phyloP scores from a whole-genome alignment of 2,888 invertebrate species.

The Volucella inanis region DNA sequence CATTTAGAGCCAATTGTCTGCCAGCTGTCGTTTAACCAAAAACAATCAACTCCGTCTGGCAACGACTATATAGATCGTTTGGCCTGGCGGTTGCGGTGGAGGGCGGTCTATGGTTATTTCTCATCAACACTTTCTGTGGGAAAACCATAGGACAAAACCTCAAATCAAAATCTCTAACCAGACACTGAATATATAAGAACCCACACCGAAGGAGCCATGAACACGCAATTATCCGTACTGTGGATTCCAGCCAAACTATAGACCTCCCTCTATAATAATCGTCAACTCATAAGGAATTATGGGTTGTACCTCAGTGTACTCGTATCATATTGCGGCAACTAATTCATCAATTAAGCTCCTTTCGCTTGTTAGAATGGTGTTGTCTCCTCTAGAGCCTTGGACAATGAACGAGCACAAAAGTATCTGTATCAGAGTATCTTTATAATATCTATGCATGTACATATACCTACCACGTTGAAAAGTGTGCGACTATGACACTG shows the following conservation, averaged over 20 bases:
- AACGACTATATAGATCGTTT: constrained; percentile 37
- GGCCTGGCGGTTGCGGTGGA: not conserved
- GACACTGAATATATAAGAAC: not conserved
- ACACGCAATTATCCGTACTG: constrained; percentile 44
- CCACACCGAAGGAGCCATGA: constrained; percentile 8
- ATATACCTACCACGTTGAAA: not conserved
- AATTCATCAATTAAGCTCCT: constrained; percentile 50
- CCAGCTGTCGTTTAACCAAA: not conserved
- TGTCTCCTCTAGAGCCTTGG: constrained; percentile 6
- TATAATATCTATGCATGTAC: too few species aligned
- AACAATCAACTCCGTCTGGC: not conserved
- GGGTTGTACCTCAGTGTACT: not conserved
- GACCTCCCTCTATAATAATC: not conserved
- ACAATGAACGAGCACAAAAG: not conserved
- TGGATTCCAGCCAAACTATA: constrained; percentile 3
- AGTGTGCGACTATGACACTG: not conserved
- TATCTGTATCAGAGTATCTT: constrained; percentile 3
- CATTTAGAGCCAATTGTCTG: too few species aligned
- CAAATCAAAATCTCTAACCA: constrained; percentile 24
- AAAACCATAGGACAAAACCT: not conserved
- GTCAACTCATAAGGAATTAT: constrained; percentile 1
- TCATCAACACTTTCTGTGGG: constrained; percentile 1
- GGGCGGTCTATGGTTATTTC: not conserved
- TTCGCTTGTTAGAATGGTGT: constrained; percentile 21
- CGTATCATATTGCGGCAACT: not conserved